Base-by-base conservation (phyloP, 1,140 invertebrate species). In the Tribolium madens region DNA sequence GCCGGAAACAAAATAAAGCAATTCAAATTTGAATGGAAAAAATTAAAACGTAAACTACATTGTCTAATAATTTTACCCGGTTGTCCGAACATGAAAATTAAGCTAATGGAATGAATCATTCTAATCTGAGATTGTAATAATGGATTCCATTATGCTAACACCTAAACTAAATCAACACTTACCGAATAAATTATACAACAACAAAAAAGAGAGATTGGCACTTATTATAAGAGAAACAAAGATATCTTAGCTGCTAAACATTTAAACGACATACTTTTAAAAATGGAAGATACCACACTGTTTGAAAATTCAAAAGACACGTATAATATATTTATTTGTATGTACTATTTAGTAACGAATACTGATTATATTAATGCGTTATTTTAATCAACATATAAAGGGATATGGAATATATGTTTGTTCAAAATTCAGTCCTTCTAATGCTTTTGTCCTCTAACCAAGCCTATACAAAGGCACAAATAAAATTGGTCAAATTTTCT, bases 401-500 rank as follows among this genome's bases (percentile, higher is more conserved):
- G 26, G 15, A 78, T 78, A 78, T 78, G 77, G 73, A 75, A 75
- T 78, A n/a, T n/a, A 69, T 47, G 69, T 10, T 75, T 69, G 3
- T 75, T 47, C 46, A 69, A 69, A 68, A 71, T 71, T 78, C 77
- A 78, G 77, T 78, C 73, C 77, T 46, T 71, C 48, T 15, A 50
- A 48, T 14, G 14, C 48, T 52, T 69, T 76, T 71, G 53, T 57
- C 15, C 60, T 73, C 48, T 77, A 69, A 73, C 71, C 73, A 80
- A 80, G 79, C 79, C 77, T 76, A 76, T 80, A 72, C 73, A 70
- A 79, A 80, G 79, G 79, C 79, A 80, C 79, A 80, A 80, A 75
- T 75, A 78, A 80, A 80, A 80, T 80, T 80, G 79, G 79, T 80
- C 79, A 80, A 78, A 80, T 64, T 64, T 12, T 64, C 57, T 64